Evolutionary conservation across 1,140 invertebrate species (phyloP).

Genomic region (Leptestheria dahalacensis): DNA sequence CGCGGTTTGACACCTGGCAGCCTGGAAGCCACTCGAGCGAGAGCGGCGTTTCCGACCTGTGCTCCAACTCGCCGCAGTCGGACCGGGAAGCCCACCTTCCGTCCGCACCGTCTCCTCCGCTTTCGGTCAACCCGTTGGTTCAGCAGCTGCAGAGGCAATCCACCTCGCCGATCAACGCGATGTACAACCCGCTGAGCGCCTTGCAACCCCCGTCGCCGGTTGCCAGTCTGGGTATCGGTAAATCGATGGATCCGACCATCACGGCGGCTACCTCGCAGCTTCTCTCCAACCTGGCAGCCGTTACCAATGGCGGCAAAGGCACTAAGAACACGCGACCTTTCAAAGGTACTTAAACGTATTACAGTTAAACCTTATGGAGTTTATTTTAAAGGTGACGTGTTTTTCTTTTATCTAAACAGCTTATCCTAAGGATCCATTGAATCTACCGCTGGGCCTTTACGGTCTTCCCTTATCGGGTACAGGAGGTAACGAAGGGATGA

Average conservation of each 20-base stretch:
- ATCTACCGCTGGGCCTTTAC: slow-evolving; percentile 32
- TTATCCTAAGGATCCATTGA: slow-evolving; percentile 48
- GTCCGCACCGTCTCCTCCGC: neutral
- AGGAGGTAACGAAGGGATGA: slow-evolving; percentile 28
- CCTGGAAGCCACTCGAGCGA: slow-evolving; percentile 18
- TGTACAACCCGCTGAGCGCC: neutral
- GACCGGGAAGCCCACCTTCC: slow-evolving; percentile 2
- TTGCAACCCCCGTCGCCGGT: neutral
- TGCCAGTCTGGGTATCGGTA: neutral
- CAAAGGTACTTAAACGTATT: slow-evolving; percentile 13
- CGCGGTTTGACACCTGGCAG: slow-evolving; percentile 1
- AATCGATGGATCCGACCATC: slow-evolving; percentile 14
- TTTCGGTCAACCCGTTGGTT: neutral
- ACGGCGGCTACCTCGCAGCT: slow-evolving; percentile 15
- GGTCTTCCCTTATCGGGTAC: slow-evolving; percentile 23
- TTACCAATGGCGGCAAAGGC: slow-evolving; percentile 14
- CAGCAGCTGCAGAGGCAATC: neutral
- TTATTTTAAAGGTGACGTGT: neutral
- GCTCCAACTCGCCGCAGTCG: slow-evolving; percentile 12
- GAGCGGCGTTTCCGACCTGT: slow-evolving; percentile 15
- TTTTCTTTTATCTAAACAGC: slow-evolving; percentile 33
- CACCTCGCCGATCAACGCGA: neutral
- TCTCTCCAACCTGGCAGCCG: slow-evolving; percentile 13
- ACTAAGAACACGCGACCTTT: slow-evolving; percentile 40
- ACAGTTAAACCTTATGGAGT: neutral